phyloP scores from a whole-genome alignment of 2,888 invertebrate species.

The Polydrusus tereticollis region DNA sequence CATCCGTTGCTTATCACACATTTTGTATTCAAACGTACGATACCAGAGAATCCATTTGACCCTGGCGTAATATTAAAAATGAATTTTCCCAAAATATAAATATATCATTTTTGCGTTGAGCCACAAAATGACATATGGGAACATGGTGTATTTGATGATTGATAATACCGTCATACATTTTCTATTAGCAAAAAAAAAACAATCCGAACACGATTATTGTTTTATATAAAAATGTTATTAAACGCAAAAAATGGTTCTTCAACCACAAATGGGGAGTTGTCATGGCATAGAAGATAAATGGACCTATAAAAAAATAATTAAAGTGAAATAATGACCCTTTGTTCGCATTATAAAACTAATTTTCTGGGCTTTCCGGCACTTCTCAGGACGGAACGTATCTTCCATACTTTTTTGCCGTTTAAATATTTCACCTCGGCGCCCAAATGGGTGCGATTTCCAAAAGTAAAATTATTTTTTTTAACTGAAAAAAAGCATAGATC shows the following conservation, averaged over 20 bases:
- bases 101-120: slow-evolving; percentile 5
- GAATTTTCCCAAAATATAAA: slow-evolving; percentile 11
- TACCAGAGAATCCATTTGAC: slow-evolving; percentile 5
- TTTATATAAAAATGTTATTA: slow-evolving; percentile 14
- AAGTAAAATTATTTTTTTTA: background rate
- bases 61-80: slow-evolving; percentile 2
- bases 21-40: background rate
- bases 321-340: slow-evolving; percentile 12
- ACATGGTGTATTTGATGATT: slow-evolving; percentile 16
- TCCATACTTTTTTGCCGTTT: background rate
- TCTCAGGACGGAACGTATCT: background rate
- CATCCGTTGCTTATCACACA: background rate
- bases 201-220: slow-evolving; percentile 17
- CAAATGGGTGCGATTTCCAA: background rate
- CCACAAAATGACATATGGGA: slow-evolving; percentile 9
- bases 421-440: background rate
- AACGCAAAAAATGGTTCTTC: background rate
- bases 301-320: slow-evolving; percentile 17
- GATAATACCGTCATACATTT: slow-evolving; percentile 13
- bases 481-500: too few species aligned
- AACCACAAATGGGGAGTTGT: slow-evolving; percentile 5
- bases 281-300: slow-evolving; percentile 15
- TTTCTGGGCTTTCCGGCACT: background rate
- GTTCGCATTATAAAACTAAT: slow-evolving; percentile 14
- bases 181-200: slow-evolving; percentile 1